These are phyloP conservation scores for Aphidius colemani DNA, from an alignment of 2,888 invertebrate species.

Conservation along the genomic window DNA sequence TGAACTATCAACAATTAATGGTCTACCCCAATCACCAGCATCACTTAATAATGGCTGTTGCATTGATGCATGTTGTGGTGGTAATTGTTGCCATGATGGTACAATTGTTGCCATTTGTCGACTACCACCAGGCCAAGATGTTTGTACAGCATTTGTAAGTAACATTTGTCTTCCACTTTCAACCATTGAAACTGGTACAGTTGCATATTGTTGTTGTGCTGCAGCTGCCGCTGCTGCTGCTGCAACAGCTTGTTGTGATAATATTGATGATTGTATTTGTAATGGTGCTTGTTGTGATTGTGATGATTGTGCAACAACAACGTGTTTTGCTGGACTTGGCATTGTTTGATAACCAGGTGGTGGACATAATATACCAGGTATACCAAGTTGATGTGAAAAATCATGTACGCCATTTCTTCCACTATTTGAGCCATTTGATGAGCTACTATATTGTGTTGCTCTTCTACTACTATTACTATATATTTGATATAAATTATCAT, in stretches of 20 bases:
- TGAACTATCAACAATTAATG: constrained; percentile 77
- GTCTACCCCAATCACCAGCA: constrained; percentile 74
- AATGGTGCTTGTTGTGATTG: constrained; percentile 71
- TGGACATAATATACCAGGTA: constrained; percentile 92
- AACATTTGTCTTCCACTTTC: constrained; percentile 84
- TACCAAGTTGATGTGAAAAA: constrained; percentile 83
- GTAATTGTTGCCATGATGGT: constrained; percentile 83
- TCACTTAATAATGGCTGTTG: constrained; percentile 68
- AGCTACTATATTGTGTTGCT: constrained; percentile 65
- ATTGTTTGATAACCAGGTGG: constrained; percentile 80
- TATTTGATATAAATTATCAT: constrained; percentile 83
- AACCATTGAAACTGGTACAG: constrained; percentile 89
- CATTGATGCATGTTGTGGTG: constrained; percentile 66
- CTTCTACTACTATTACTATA: constrained; percentile 70
- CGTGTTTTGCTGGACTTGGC: constrained; percentile 73
- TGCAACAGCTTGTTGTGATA: constrained; percentile 74
- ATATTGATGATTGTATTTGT: constrained; percentile 79
- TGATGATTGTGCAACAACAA: constrained; percentile 67
- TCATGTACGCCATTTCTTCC: constrained; percentile 64
- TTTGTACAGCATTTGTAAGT: constrained; percentile 73
- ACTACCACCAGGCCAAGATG: constrained; percentile 71
- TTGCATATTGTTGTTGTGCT: constrained; percentile 81
- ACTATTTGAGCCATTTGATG: constrained; percentile 63
- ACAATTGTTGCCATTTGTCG: constrained; percentile 79
- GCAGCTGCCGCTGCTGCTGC: constrained; percentile 65